These are phyloP conservation scores for Mastomys coucha DNA, from an alignment of 2,113 vertebrate genomes.

Conservation along the genomic window DNA sequence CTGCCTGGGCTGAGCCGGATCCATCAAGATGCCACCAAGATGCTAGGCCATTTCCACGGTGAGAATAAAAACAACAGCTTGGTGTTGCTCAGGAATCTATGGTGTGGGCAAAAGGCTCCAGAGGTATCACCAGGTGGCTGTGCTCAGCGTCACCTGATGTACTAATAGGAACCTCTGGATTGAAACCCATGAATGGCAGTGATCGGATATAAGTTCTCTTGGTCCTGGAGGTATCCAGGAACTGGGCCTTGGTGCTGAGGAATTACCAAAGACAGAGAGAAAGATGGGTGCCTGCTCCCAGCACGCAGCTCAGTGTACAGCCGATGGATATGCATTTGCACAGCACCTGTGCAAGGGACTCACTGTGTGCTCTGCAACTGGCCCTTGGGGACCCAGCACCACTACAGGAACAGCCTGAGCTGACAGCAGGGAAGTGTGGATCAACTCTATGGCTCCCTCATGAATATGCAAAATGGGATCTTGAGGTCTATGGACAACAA, in stretches of 20 bases:
- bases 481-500: slow-evolving; percentile 50
- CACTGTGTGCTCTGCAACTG: background rate
- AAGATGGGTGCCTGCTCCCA: background rate
- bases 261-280: slow-evolving; percentile 5
- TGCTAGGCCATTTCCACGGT: background rate
- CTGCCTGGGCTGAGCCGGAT: background rate
- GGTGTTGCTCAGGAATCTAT: background rate
- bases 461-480: slow-evolving; percentile 75
- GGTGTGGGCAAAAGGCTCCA: background rate
- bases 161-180: background rate
- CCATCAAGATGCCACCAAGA: background rate
- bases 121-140: background rate
- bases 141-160: background rate
- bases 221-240: background rate
- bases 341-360: background rate
- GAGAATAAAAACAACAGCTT: background rate
- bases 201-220: background rate
- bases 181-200: background rate
- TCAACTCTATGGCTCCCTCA: slow-evolving; percentile 49
- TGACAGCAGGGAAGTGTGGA: slow-evolving; percentile 62
- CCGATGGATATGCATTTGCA: background rate
- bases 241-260: background rate
- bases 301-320: background rate
- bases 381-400: slow-evolving; percentile 50
- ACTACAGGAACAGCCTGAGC: slow-evolving; percentile 17